A percentile compares a stretch with the other conserved stretches of the same genome.
These are phyloP conservation scores for Tetrapedia diversipes DNA, from an alignment of 2,888 invertebrate species.

Conservation along the genomic window DNA sequence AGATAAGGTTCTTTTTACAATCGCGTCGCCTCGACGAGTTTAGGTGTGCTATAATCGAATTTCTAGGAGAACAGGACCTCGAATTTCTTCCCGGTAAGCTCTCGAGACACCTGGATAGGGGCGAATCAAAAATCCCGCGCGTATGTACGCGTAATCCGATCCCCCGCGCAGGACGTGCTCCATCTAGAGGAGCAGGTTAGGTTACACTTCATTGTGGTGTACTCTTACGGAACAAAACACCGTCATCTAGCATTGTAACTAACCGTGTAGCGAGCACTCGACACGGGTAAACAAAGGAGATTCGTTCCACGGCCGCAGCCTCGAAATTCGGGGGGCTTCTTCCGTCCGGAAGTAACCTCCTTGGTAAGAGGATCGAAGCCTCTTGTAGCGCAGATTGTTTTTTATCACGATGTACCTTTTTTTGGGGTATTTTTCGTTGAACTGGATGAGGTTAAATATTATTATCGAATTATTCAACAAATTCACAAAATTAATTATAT, in stretches of 20 bases:
- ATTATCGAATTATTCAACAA: no score
- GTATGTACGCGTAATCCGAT: slow-evolving; percentile 54
- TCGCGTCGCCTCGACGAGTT: slow-evolving; percentile 16
- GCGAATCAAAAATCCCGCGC: slow-evolving; percentile 60
- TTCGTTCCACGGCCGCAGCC: slow-evolving; percentile 22
- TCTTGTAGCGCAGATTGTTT: background rate
- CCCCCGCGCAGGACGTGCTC: slow-evolving; percentile 47
- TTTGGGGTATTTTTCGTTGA: no score
- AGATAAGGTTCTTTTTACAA: no score
- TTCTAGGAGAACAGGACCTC: slow-evolving; percentile 41
- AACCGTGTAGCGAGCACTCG: slow-evolving; percentile 21
- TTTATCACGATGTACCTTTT: no score
- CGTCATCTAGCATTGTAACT: slow-evolving; percentile 56
- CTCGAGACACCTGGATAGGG: slow-evolving; percentile 56
- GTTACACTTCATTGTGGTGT: slow-evolving; percentile 74
- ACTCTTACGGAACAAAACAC: slow-evolving; percentile 73
- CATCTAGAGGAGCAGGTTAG: slow-evolving; percentile 60
- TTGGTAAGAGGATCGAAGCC: slow-evolving; percentile 24
- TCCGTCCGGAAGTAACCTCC: slow-evolving; percentile 47
- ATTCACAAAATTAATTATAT: no score
- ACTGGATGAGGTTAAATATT: no score
- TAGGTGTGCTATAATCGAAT: slow-evolving; percentile 51
- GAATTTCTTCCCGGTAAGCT: slow-evolving; percentile 51
- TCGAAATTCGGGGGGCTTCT: slow-evolving; percentile 61
- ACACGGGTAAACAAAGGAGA: slow-evolving; percentile 26